These are phyloP conservation scores for Leptonema lineaticorne DNA, from an alignment of 1,140 invertebrate genomes.

Conservation along the genomic window DNA sequence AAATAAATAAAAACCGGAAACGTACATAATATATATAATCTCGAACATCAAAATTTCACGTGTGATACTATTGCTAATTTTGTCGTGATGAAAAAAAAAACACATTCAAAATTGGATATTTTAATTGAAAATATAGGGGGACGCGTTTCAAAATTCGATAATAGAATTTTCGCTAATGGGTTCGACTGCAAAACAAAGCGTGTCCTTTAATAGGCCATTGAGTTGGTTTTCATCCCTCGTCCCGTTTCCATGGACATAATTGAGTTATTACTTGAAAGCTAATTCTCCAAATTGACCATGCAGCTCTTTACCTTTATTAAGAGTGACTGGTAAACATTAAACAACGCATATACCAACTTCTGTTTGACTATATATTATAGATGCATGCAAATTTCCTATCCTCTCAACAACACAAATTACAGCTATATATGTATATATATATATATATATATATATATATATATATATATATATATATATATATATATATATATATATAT, in stretches of 20 bases:
- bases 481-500: no score
- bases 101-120: neutral
- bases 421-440: neutral
- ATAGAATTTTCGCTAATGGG: conserved; percentile 34
- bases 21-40: no score
- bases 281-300: conserved; percentile 42
- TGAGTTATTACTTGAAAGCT: conserved; percentile 43
- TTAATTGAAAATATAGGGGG: neutral
- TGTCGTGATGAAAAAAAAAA: no score
- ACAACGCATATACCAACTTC: neutral
- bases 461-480: conserved; percentile 1
- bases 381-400: neutral
- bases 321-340: conserved; percentile 34
- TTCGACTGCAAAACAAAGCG: conserved; percentile 37
- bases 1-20: conserved; percentile 35
- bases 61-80: no score
- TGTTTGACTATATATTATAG: neutral
- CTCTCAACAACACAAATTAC: neutral
- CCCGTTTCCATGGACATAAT: conserved; percentile 37
- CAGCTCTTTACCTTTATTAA: conserved; percentile 38
- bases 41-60: no score
- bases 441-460: conserved; percentile 4
- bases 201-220: conserved; percentile 35
- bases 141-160: conserved; percentile 20
- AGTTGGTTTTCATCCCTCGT: conserved; percentile 18